Percentiles rank a stretch among this genome's conserved stretches.
Evolutionary conservation across 2,888 invertebrate genomes (phyloP).

Genomic region (Caenorhabditis sinica): DNA sequence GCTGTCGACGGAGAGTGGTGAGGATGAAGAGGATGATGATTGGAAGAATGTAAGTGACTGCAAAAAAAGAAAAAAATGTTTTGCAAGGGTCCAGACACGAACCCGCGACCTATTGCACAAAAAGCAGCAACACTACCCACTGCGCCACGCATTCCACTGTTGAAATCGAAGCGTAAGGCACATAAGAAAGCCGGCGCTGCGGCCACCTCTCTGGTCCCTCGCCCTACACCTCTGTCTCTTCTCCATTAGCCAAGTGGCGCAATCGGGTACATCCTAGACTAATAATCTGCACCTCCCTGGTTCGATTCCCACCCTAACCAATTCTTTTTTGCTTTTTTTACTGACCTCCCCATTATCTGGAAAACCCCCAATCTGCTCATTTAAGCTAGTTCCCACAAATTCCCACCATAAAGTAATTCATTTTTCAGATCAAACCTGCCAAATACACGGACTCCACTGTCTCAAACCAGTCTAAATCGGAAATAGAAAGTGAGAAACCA

Average conservation of each 20-base stretch:
- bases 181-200: not conserved
- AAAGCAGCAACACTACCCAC: not conserved
- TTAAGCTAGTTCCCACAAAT: not conserved
- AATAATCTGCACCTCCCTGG: no score
- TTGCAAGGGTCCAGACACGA: not conserved
- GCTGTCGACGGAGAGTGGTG: constrained; percentile 12
- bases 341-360: not conserved
- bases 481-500: constrained; percentile 37
- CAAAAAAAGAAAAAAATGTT: not conserved
- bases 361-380: no score
- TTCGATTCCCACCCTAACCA: no score
- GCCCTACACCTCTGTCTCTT: no score
- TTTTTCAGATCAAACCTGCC: constrained; percentile 52
- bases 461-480: constrained; percentile 30
- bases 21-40: constrained; percentile 36
- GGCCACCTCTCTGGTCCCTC: not conserved
- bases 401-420: no score
- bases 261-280: no score
- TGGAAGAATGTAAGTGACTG: constrained; percentile 35
- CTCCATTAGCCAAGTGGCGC: no score
- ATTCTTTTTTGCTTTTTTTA: no score
- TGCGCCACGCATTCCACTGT: not conserved
- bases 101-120: not conserved
- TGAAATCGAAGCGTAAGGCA: not conserved
- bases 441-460: not conserved